Percentiles rank a stretch among this genome's conserved stretches.
phyloP scores from a whole-genome alignment of 2,797 vertebrate genomes.

The Melanotaenia nigrans region DNA sequence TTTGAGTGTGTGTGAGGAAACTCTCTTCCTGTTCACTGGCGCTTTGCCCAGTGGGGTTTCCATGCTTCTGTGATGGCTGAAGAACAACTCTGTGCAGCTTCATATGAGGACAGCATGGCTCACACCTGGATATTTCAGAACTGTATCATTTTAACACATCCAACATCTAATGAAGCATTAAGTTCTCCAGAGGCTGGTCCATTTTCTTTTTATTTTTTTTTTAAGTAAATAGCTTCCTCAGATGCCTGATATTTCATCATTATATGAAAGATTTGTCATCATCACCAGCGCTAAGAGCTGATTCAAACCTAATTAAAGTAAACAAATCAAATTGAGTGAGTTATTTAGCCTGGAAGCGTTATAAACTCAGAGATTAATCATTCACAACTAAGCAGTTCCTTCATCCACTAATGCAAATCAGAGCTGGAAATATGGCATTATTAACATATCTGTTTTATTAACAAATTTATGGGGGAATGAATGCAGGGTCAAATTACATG shows the following conservation, averaged over 20 bases:
- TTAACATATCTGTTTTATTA: too few relatives aligned
- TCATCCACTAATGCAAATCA: neutral
- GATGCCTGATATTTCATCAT: neutral
- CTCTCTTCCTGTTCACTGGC: constrained; percentile 48
- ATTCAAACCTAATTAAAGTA: constrained; percentile 18
- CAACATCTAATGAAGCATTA: neutral
- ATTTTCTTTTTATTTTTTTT: neutral
- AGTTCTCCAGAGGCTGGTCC: neutral
- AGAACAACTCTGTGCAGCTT: constrained; percentile 18
- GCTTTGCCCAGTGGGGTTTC: constrained; percentile 32
- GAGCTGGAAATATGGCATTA: neutral
- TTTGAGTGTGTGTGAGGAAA: constrained; percentile 46
- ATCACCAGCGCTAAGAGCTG: neutral
- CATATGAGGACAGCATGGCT: constrained; percentile 12
- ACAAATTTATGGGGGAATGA: too few relatives aligned
- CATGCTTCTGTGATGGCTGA: constrained; percentile 34
- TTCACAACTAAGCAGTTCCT: constrained; percentile 23
- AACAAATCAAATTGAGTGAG: constrained; percentile 18
- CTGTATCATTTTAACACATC: constrained; percentile 2
- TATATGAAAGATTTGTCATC: too few relatives aligned
- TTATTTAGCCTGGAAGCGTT: constrained; percentile 4
- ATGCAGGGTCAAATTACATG: too few relatives aligned
- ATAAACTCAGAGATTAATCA: constrained; percentile 11
- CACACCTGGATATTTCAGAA: constrained; percentile 22
- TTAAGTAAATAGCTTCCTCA: neutral